These are phyloP conservation scores for Sinohyriopsis cumingii DNA, from an alignment of 2,888 invertebrate species.

Conservation along the genomic window DNA sequence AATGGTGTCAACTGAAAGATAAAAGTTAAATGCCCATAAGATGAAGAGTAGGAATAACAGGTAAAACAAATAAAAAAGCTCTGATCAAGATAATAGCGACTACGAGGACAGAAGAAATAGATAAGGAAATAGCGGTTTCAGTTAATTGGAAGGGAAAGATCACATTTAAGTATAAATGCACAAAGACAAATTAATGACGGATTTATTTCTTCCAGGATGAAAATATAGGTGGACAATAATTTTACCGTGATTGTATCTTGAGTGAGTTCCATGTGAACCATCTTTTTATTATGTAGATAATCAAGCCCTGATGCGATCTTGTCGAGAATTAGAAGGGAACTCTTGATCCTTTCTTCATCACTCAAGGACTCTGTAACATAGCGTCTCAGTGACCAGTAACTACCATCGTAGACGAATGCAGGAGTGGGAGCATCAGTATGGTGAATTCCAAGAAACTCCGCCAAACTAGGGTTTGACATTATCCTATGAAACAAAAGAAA, in stretches of 20 bases:
- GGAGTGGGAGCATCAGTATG: conserved; percentile 39
- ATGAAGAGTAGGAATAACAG: neutral
- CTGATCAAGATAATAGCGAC: neutral
- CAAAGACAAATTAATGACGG: no score
- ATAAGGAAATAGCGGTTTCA: neutral
- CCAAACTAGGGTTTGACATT: conserved; percentile 30
- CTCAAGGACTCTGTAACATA: conserved; percentile 8
- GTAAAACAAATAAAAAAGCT: neutral
- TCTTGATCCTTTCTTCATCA: conserved; percentile 3
- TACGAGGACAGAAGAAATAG: neutral
- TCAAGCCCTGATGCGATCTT: conserved; percentile 36
- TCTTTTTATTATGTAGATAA: conserved; percentile 46
- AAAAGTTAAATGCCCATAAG: neutral
- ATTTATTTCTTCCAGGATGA: no score
- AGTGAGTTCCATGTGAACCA: conserved; percentile 59
- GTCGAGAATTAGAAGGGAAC: conserved; percentile 12
- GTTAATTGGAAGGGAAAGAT: no score
- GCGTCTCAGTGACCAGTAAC: conserved; percentile 35
- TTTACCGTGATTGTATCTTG: conserved; percentile 56
- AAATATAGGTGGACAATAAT: neutral
- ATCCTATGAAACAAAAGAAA: neutral
- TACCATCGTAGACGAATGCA: conserved; percentile 46
- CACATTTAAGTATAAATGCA: no score
- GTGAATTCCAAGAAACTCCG: conserved; percentile 55
- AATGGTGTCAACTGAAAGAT: conserved; percentile 13